Evolutionary conservation across 2,888 invertebrate genomes (phyloP).

Genomic region (Scaptodrosophila latifasciaeformis): DNA sequence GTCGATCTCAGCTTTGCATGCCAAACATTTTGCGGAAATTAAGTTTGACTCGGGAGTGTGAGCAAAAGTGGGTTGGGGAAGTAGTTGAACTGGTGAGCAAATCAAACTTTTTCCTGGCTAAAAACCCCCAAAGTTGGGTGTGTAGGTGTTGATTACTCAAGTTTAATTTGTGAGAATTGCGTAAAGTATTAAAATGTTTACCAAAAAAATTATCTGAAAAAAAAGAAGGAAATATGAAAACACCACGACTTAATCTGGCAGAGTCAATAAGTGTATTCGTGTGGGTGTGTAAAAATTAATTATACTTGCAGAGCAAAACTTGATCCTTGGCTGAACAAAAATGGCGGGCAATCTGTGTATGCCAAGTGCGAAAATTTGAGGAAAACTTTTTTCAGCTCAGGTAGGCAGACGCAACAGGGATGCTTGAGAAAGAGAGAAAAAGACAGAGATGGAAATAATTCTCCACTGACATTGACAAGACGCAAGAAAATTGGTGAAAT

Average conservation of each 20-base stretch:
- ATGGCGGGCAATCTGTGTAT: constrained; percentile 35
- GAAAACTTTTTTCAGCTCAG: constrained; percentile 46
- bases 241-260: too few relatives aligned
- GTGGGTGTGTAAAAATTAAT: constrained; percentile 51
- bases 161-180: constrained; percentile 66
- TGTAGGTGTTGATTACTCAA: constrained; percentile 65
- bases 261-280: background rate
- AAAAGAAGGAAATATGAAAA: too few relatives aligned
- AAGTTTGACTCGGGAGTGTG: constrained; percentile 37
- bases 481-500: too few relatives aligned
- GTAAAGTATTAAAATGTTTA: constrained; percentile 66
- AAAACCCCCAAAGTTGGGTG: constrained; percentile 19
- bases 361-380: constrained; percentile 64
- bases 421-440: constrained; percentile 13
- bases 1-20: constrained; percentile 1
- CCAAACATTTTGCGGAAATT: constrained; percentile 62
- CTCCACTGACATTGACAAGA: constrained; percentile 53
- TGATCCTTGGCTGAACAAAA: constrained; percentile 44
- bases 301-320: constrained; percentile 48
- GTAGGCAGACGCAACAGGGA: constrained; percentile 10
- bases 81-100: background rate
- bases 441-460: background rate
- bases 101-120: background rate
- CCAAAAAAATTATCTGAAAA: constrained; percentile 51
- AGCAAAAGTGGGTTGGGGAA: constrained; percentile 9